phyloP scores from a whole-genome alignment of 2,888 invertebrate species.

The Blastobasis adustella region DNA sequence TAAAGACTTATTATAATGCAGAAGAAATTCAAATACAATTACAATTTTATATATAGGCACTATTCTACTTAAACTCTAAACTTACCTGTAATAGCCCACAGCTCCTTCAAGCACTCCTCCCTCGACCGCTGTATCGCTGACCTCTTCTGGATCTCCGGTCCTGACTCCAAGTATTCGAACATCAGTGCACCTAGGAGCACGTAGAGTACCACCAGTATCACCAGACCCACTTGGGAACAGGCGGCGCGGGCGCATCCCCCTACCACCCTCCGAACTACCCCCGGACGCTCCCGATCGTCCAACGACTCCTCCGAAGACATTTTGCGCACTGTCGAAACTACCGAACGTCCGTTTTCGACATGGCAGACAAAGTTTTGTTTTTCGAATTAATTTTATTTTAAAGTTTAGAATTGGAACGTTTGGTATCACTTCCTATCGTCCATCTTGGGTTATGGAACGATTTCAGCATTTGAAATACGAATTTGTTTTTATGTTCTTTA shows the following conservation, averaged over 20 bases:
- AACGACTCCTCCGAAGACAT: conserved; percentile 50
- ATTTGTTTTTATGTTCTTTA: conserved; percentile 18
- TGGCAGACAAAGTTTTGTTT: too few relatives aligned
- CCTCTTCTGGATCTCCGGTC: conserved; percentile 78
- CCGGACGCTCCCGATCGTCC: conserved; percentile 56
- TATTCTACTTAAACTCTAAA: conserved; percentile 2
- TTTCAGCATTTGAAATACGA: conserved; percentile 11
- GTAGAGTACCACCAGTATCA: conserved; percentile 82
- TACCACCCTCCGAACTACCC: conserved; percentile 33
- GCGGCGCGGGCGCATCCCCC: conserved; percentile 69
- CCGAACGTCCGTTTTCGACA: too few relatives aligned
- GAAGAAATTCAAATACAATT: too few relatives aligned
- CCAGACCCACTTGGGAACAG: conserved; percentile 81
- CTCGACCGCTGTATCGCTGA: conserved; percentile 77
- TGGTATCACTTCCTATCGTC: too few relatives aligned
- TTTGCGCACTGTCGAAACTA: too few relatives aligned
- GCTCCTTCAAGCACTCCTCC: conserved; percentile 81
- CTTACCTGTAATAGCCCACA: conserved; percentile 88
- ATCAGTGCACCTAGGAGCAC: conserved; percentile 84
- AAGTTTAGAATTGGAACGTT: too few relatives aligned
- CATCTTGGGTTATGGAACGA: too few relatives aligned
- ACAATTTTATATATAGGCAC: too few relatives aligned
- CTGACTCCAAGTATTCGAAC: conserved; percentile 84
- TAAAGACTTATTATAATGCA: too few relatives aligned
- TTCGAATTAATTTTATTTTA: too few relatives aligned